Evolutionary conservation across 2,797 vertebrate genomes (phyloP).

Genomic region (Anisognathus igniventris): DNA sequence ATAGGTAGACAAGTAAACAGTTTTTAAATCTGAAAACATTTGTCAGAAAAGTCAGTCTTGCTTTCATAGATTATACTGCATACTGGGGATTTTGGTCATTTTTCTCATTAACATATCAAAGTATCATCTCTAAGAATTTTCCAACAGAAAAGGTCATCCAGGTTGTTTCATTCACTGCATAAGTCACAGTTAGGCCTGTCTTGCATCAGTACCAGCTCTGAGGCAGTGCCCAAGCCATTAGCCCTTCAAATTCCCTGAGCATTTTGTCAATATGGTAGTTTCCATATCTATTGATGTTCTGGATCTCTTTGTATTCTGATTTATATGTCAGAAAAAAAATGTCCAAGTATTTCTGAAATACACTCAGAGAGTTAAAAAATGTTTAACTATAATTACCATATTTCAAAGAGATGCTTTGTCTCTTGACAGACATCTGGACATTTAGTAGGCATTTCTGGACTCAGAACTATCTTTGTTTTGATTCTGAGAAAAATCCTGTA

Average conservation of each 20-base stretch:
- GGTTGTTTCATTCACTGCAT: background rate
- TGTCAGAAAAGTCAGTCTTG: background rate
- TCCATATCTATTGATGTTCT: background rate
- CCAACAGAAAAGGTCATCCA: background rate
- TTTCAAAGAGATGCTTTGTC: background rate
- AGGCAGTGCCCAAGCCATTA: background rate
- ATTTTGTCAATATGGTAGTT: background rate
- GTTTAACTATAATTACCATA: background rate
- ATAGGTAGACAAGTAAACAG: background rate
- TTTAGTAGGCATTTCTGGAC: background rate
- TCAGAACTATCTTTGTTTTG: background rate
- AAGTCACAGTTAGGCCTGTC: rapidly evolving
- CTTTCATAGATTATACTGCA: background rate
- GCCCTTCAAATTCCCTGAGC: background rate
- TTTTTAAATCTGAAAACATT: background rate
- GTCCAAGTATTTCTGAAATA: background rate
- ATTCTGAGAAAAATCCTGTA: background rate
- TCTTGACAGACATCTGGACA: background rate
- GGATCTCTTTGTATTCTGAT: background rate
- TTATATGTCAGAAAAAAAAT: background rate
- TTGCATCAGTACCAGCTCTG: background rate
- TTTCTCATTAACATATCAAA: background rate
- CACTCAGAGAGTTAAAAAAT: background rate
- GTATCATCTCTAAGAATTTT: background rate
- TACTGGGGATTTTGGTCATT: background rate